A percentile compares a stretch with the other conserved stretches of the same genome.
phyloP scores from a whole-genome alignment of 2,113 vertebrate species.

The Macquaria ambigua region DNA sequence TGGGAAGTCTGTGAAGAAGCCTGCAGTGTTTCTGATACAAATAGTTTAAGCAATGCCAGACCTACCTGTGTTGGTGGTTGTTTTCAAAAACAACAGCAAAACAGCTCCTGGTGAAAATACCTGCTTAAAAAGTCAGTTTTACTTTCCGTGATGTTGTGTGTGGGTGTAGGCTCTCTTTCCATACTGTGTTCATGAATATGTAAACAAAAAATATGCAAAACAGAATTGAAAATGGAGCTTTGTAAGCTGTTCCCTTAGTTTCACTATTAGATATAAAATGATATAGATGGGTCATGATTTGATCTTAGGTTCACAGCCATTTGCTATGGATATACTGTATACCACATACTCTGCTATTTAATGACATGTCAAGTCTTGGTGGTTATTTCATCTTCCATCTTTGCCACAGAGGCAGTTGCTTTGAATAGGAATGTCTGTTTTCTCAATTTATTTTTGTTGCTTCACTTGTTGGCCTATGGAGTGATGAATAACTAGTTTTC shows the following conservation, averaged over 20 bases:
- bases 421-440: background rate
- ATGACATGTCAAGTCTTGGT: background rate
- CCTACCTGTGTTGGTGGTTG: background rate
- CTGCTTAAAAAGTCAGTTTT: background rate
- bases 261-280: background rate
- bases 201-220: background rate
- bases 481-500: background rate
- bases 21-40: background rate
- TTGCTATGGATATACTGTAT: background rate
- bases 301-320: background rate
- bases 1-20: background rate
- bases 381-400: background rate
- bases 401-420: background rate
- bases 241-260: background rate
- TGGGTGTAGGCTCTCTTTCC: background rate
- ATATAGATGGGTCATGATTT: background rate
- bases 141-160: background rate
- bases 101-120: background rate
- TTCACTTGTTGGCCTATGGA: background rate
- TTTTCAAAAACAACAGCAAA: background rate
- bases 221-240: background rate
- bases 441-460: background rate
- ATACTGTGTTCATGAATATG: background rate
- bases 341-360: background rate
- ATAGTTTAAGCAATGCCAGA: background rate